Percentiles rank a stretch among this genome's conserved stretches.
Conservation (phyloP, 2,113 vertebrate genomes). For the Prietella phreatophila region DNA sequence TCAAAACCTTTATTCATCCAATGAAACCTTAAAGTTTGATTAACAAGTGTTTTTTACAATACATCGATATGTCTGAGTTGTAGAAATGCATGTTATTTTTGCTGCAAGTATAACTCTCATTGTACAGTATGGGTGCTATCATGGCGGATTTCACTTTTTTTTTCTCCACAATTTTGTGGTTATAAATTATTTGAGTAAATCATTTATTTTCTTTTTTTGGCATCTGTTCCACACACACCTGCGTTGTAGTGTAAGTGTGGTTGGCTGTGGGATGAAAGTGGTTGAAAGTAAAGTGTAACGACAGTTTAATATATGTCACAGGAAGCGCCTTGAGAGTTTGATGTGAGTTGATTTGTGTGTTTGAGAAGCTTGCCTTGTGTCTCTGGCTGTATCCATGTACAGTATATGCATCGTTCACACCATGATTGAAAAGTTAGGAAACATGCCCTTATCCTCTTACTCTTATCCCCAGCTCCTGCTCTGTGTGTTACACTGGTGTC, state of each 20-base stretch:
- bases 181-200: not conserved
- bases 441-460: constrained; percentile 31
- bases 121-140: too few relatives aligned
- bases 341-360: constrained; percentile 18
- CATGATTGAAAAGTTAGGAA: constrained; percentile 49
- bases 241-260: constrained; percentile 28
- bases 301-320: constrained; percentile 40
- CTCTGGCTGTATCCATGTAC: not conserved
- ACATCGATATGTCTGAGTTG: not conserved
- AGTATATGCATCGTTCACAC: not conserved
- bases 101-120: not conserved
- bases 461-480: constrained; percentile 26
- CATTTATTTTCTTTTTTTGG: constrained; percentile 28
- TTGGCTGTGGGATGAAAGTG: constrained; percentile 42
- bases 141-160: not conserved
- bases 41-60: not conserved
- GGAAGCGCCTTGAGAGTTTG: constrained; percentile 13
- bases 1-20: not conserved
- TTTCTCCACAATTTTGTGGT: not conserved
- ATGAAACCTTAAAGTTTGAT: not conserved
- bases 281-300: constrained; percentile 51
- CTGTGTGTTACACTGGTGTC: constrained; percentile 50
- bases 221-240: constrained; percentile 43
- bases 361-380: not conserved
- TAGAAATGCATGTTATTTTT: not conserved